These are phyloP conservation scores for Halcyon chelicuti DNA, from an alignment of 2,797 vertebrate genomes.

Conservation along the genomic window DNA sequence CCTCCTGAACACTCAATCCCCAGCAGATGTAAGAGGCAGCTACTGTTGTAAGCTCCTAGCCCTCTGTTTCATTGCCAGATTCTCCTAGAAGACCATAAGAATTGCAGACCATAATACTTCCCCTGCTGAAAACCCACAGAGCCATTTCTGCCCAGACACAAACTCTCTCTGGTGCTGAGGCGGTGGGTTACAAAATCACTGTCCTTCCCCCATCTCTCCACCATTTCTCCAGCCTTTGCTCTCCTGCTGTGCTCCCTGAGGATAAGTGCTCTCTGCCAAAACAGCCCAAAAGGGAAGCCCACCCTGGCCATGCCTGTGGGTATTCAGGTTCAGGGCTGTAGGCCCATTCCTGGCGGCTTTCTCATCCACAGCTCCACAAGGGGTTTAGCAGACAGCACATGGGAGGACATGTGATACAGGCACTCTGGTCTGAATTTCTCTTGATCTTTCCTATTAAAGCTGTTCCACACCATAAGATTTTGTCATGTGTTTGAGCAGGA, in stretches of 20 bases:
- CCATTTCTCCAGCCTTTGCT: not conserved
- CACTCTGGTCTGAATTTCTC: not conserved
- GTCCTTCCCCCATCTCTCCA: too few species aligned
- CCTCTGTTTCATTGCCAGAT: not conserved
- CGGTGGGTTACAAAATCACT: not conserved
- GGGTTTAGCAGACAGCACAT: not conserved
- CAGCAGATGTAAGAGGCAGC: not conserved
- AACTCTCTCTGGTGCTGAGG: not conserved
- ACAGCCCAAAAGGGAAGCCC: rapidly evolving
- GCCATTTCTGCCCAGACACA: not conserved
- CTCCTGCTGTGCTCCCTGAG: not conserved
- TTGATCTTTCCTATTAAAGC: rapidly evolving
- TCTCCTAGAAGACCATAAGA: not conserved
- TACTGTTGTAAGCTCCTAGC: rapidly evolving
- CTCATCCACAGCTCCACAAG: not conserved
- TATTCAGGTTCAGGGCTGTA: not conserved
- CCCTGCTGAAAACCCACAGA: not conserved
- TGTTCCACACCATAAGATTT: not conserved
- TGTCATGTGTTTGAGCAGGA: not conserved
- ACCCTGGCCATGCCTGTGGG: rapidly evolving
- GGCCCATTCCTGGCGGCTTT: not conserved
- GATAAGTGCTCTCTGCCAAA: rapidly evolving
- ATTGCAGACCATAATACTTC: not conserved
- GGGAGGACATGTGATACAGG: rapidly evolving
- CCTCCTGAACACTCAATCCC: not conserved